Evolutionary conservation across 2,888 invertebrate species (phyloP).

Genomic region (Drosophila nr. perissopoda): DNA sequence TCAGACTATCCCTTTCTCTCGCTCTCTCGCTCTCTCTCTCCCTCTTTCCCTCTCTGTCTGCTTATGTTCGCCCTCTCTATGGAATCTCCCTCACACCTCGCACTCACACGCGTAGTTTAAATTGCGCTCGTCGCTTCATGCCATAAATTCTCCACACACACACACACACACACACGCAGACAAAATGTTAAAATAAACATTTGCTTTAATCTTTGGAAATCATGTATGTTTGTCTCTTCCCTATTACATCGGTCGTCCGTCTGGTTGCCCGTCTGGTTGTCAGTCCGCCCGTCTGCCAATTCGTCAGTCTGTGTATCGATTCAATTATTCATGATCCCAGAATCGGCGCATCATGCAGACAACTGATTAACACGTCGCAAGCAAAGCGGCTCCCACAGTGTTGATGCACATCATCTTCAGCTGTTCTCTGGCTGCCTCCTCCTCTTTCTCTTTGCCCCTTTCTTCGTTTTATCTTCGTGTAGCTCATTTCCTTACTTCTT

Average conservation of each 20-base stretch:
- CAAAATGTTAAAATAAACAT: slow-evolving; percentile 54
- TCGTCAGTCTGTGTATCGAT: slow-evolving; percentile 54
- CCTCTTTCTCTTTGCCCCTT: not conserved
- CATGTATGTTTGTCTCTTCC: slow-evolving; percentile 1
- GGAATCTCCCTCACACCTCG: slow-evolving; percentile 28
- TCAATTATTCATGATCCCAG: slow-evolving; percentile 65
- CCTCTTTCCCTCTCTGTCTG: not conserved
- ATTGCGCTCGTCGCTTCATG: slow-evolving; percentile 67
- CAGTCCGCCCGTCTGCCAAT: not conserved
- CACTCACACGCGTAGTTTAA: slow-evolving; percentile 79
- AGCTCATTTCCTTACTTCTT: not conserved
- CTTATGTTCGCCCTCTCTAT: not conserved
- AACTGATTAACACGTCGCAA: slow-evolving; percentile 69
- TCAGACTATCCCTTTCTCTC: not conserved
- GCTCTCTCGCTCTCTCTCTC: not conserved
- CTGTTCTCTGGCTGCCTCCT: not conserved
- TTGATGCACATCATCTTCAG: slow-evolving; percentile 17
- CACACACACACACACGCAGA: slow-evolving; percentile 5
- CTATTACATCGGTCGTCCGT: not conserved
- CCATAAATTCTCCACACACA: slow-evolving; percentile 66
- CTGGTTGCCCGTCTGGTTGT: not conserved
- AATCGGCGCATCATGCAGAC: slow-evolving; percentile 69
- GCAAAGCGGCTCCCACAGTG: slow-evolving; percentile 59
- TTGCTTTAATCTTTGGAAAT: slow-evolving; percentile 47
- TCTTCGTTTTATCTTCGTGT: not conserved